Evolutionary conservation across 2,797 vertebrate species (phyloP).

Genomic region (Steatocranus sp.): DNA sequence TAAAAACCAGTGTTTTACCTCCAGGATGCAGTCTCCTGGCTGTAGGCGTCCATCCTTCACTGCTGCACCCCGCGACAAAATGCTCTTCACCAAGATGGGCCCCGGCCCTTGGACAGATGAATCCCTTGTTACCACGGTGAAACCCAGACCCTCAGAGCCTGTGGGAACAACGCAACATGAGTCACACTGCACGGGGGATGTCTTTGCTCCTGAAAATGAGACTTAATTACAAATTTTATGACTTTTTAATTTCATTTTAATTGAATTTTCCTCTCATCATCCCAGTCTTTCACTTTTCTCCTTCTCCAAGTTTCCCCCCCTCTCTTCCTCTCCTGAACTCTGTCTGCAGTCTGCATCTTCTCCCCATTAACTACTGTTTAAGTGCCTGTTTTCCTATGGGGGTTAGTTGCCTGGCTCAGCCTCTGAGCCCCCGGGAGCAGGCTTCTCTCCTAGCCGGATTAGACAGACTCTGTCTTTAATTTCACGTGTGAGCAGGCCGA

Average conservation of each 20-base stretch:
- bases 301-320: neutral
- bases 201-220: neutral
- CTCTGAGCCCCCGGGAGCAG: conserved; percentile 27
- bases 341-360: conserved; percentile 18
- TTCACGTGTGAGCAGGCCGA: conserved; percentile 76
- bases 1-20: conserved; percentile 72
- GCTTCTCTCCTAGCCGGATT: conserved; percentile 57
- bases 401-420: conserved; percentile 29
- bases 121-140: conserved; percentile 94
- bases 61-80: conserved; percentile 88
- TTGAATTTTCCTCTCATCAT: conserved; percentile 14
- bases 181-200: neutral
- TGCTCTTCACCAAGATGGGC: conserved; percentile 95
- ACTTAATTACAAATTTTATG: conserved; percentile 24
- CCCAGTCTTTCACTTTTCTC: neutral
- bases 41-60: conserved; percentile 90
- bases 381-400: conserved; percentile 41
- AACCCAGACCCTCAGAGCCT: conserved; percentile 92
- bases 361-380: conserved; percentile 51
- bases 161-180: neutral
- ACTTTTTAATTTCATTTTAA: conserved; percentile 31
- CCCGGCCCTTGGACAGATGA: conserved; percentile 85
- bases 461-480: conserved; percentile 76
- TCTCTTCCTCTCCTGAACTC: neutral
- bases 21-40: conserved; percentile 90